Percentiles rank a stretch among this genome's conserved stretches.
Conservation (phyloP, 2,888 invertebrate genomes). For the Diaperis boleti region DNA sequence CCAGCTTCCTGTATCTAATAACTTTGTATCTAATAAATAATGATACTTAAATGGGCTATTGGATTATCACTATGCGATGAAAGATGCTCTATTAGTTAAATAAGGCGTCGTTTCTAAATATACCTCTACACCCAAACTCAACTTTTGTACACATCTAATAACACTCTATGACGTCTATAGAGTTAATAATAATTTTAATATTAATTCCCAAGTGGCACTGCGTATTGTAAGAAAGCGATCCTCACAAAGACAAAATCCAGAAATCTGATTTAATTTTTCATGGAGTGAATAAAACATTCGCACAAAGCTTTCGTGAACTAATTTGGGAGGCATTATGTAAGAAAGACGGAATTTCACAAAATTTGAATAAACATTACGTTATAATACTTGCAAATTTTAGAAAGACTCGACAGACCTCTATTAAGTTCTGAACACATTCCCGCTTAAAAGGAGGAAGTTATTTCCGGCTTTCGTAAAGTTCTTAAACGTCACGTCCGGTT, state of each 20-base stretch:
- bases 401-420: constrained; percentile 46
- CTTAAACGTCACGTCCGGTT: constrained; percentile 53
- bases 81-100: too few species aligned
- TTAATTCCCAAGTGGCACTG: too few species aligned
- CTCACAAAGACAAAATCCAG: constrained; percentile 16
- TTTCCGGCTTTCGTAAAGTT: constrained; percentile 52
- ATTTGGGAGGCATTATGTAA: constrained; percentile 39
- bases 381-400: constrained; percentile 49
- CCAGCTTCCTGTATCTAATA: too few species aligned
- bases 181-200: too few species aligned
- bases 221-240: too few species aligned
- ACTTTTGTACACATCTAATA: too few species aligned
- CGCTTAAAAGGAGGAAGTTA: constrained; percentile 49
- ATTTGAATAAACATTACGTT: constrained; percentile 43
- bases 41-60: too few species aligned
- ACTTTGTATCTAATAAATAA: too few species aligned
- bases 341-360: constrained; percentile 36
- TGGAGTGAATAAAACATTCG: constrained; percentile 39
- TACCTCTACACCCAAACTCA: too few species aligned
- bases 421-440: constrained; percentile 49
- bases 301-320: constrained; percentile 41
- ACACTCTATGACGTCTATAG: too few species aligned
- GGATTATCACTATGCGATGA: too few species aligned
- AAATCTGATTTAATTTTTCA: constrained; percentile 40
- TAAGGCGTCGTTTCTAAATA: too few species aligned